Percentiles rank a stretch among this genome's conserved stretches.
phyloP scores from a whole-genome alignment of 23 tunicate genomes.

The Diplosoma virens region DNA sequence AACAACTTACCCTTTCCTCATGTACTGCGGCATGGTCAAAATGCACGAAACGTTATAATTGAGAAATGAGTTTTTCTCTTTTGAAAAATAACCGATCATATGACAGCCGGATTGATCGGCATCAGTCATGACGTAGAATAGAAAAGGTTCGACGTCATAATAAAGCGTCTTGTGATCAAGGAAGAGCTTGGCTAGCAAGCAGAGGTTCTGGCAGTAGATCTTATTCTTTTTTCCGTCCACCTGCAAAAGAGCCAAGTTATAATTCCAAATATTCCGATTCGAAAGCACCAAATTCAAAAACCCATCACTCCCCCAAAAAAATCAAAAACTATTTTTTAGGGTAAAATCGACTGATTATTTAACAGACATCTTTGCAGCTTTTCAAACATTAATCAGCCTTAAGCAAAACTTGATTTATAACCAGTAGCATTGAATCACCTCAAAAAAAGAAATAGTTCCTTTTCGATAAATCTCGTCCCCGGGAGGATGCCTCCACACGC shows the following conservation, averaged over 20 bases:
- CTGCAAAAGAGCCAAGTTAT: no score
- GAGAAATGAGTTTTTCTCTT: constrained; percentile 91
- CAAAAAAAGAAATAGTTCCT: constrained; percentile 86
- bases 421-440: constrained; percentile 44
- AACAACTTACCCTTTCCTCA: constrained; percentile 92
- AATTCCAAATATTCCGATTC: no score
- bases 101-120: constrained; percentile 83
- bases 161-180: constrained; percentile 91
- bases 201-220: constrained; percentile 95
- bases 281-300: no score
- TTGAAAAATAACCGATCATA: constrained; percentile 96
- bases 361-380: no score
- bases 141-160: constrained; percentile 94
- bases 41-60: constrained; percentile 97
- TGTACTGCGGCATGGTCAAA: constrained; percentile 86
- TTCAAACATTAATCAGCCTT: no score
- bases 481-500: constrained; percentile 91
- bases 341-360: no score
- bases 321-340: no score
- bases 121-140: constrained; percentile 95
- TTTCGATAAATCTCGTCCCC: constrained; percentile 95
- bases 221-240: constrained; percentile 94
- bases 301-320: no score
- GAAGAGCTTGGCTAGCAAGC: constrained; percentile 93
- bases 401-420: neutral